Conservation (phyloP, 2,113 vertebrate species). For the Muntiacus muntjak region DNA sequence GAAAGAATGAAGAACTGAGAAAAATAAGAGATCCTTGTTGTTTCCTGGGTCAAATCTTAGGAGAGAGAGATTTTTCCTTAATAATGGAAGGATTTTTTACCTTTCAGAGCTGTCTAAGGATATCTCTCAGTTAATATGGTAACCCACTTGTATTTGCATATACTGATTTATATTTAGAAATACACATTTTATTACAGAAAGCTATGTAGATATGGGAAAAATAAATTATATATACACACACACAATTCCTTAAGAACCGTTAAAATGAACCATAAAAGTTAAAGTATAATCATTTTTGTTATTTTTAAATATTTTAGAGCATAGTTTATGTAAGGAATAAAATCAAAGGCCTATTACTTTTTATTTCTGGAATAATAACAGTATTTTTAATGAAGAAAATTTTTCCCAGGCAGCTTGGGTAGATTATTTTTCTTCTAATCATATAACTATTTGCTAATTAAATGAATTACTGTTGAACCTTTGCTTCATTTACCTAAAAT, state of each 20-base stretch:
- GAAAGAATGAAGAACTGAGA: not conserved
- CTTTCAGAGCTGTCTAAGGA: not conserved
- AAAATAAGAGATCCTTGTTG: not conserved
- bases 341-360: not conserved
- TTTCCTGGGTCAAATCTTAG: not conserved
- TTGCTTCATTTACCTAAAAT: not conserved
- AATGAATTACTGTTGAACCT: not conserved
- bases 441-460: not conserved
- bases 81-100: not conserved
- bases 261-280: not conserved
- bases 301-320: slow-evolving; percentile 9
- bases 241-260: not conserved
- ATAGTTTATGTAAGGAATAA: not conserved
- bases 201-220: not conserved
- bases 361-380: not conserved
- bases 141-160: not conserved
- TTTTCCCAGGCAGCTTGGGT: not conserved
- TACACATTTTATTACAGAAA: not conserved
- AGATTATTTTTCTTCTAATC: not conserved
- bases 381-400: not conserved
- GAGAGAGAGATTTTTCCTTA: not conserved
- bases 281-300: not conserved
- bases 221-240: not conserved
- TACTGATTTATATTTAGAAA: slow-evolving; percentile 16
- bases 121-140: not conserved